These are phyloP conservation scores for Lordiphosa mommai DNA, from an alignment of 1,140 invertebrate genomes.

Conservation along the genomic window DNA sequence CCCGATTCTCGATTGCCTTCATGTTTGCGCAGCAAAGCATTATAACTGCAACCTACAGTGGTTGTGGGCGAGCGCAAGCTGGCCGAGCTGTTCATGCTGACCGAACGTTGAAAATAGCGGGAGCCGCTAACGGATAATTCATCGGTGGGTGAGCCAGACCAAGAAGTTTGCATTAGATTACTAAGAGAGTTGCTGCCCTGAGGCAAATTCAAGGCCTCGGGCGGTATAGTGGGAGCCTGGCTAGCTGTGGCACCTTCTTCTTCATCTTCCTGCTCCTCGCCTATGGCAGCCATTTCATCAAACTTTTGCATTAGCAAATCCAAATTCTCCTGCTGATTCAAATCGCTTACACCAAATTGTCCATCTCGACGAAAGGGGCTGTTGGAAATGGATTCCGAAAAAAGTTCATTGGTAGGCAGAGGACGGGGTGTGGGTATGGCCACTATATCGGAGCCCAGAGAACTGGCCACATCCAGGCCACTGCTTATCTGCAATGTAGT, in stretches of 20 bases:
- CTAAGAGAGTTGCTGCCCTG: conserved; percentile 66
- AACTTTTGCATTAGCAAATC: conserved; percentile 70
- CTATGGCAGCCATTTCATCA: conserved; percentile 69
- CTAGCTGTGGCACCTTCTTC: neutral
- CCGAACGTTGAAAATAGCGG: conserved; percentile 53
- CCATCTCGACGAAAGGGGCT: conserved; percentile 62
- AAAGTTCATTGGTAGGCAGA: conserved; percentile 67
- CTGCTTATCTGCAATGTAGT: conserved; percentile 68
- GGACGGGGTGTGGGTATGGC: conserved; percentile 79
- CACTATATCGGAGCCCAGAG: conserved; percentile 81
- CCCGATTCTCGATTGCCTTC: conserved; percentile 81
- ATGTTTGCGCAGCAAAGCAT: conserved; percentile 67
- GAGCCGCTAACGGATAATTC: conserved; percentile 10
- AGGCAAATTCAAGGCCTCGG: conserved; percentile 13
- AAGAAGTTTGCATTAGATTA: conserved; percentile 74
- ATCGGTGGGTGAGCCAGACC: conserved; percentile 51
- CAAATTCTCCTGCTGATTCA: conserved; percentile 60
- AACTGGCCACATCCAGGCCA: conserved; percentile 87
- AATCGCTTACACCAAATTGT: conserved; percentile 48
- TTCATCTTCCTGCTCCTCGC: conserved; percentile 36
- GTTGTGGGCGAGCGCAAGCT: conserved; percentile 49
- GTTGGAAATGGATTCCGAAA: conserved; percentile 75
- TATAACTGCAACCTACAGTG: conserved; percentile 66
- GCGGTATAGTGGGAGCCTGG: too few species aligned
- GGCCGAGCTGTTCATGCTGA: conserved; percentile 53